phyloP scores from a whole-genome alignment of 2,797 vertebrate species.

The Varecia variegata region DNA sequence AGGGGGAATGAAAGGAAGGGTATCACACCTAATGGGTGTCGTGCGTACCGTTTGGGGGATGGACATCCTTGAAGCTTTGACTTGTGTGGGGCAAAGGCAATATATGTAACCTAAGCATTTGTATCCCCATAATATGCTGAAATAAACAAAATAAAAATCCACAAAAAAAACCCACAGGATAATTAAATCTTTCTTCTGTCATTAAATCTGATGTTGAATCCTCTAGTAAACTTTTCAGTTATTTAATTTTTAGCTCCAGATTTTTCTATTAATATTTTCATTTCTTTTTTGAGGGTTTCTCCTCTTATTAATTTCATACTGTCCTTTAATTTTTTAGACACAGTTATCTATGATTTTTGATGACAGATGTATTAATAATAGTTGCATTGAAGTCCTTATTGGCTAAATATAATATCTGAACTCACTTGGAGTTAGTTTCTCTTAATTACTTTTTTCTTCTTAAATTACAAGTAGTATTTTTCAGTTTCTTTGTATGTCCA shows the following conservation, averaged over 20 bases:
- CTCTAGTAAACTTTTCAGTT: background rate
- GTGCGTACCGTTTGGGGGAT: too few relatives aligned
- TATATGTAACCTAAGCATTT: too few relatives aligned
- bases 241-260: background rate
- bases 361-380: background rate
- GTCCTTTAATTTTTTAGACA: background rate
- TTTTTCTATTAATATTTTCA: background rate
- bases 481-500: background rate
- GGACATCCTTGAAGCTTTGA: too few relatives aligned
- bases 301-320: background rate
- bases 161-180: too few relatives aligned
- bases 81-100: too few relatives aligned
- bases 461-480: background rate
- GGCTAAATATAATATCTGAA: background rate
- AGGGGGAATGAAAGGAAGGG: too few relatives aligned
- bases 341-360: background rate
- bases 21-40: too few relatives aligned
- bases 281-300: background rate
- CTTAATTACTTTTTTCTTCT: background rate
- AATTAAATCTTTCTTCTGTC: background rate
- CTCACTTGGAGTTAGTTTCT: background rate
- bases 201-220: background rate
- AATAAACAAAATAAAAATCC: too few relatives aligned
- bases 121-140: too few relatives aligned
- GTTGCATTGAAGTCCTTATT: background rate